Conservation (phyloP, 2,888 invertebrate genomes). For the Caenorhabditis imperialis region DNA sequence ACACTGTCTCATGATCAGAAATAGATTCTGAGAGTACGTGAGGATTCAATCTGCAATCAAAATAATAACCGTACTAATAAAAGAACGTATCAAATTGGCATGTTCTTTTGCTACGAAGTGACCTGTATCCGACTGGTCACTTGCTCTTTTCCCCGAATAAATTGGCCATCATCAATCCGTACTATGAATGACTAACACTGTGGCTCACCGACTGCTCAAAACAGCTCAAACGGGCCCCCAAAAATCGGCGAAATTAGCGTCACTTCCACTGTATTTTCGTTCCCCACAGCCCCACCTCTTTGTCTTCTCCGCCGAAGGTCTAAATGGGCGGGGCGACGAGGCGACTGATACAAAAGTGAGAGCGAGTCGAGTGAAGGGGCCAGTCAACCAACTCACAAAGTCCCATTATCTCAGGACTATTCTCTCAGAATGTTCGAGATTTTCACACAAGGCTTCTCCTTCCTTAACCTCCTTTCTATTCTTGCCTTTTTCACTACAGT, state of each 20-base stretch:
- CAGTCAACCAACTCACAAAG: conserved; percentile 10
- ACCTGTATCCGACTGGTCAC: conserved; percentile 29
- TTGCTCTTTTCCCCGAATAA: conserved; percentile 4
- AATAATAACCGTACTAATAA: too few species aligned
- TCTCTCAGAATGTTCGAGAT: conserved; percentile 71
- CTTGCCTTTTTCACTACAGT: conserved; percentile 86
- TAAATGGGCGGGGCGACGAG: conserved; percentile 37
- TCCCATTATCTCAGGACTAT: neutral
- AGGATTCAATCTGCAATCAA: too few species aligned
- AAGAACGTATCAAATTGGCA: too few species aligned
- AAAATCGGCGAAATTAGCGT: too few species aligned
- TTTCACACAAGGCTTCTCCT: conserved; percentile 73
- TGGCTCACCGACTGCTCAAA: too few species aligned
- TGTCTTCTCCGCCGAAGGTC: conserved; percentile 45
- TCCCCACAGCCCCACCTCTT: conserved; percentile 23
- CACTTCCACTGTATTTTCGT: conserved; percentile 11
- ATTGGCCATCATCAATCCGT: conserved; percentile 7
- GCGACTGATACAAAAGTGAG: conserved; percentile 42
- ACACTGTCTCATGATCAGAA: too few species aligned
- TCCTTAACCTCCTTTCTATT: conserved; percentile 75
- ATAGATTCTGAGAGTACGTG: too few species aligned
- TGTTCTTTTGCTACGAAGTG: neutral
- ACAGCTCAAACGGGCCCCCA: too few species aligned
- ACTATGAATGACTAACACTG: too few species aligned
- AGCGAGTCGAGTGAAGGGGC: conserved; percentile 23